Evolutionary conservation across 2,888 invertebrate species (phyloP), one percentile per base, ranked within the genome.

Genomic region (Acleris emargana): DNA sequence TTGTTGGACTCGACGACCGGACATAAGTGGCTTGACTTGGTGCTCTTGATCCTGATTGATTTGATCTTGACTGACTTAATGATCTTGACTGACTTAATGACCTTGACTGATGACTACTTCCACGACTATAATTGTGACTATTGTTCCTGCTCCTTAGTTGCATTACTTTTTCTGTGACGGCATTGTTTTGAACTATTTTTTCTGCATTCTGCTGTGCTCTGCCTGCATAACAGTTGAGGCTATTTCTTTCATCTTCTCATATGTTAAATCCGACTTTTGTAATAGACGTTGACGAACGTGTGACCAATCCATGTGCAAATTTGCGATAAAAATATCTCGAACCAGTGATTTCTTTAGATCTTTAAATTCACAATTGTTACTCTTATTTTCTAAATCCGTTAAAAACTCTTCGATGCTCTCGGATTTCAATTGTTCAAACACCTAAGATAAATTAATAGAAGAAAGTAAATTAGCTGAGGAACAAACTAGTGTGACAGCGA

Each of bases 291-390:
- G 43, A 22, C 43, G 43, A 42, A 77, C 70, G 67, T 77, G 81
- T 79, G 71, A 64, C 73, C 73, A 76, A 71, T 73, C 69, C 76
- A 74, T 77, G 58, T 69, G 62, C 72, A 71, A 68, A 76, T 50
- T 50, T 76, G 50, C 50, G 22, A 50, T 50, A 22, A 50, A 50
- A 50, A 50, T 50, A 50, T 50, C 50, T 22, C 50, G 18, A 13
- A 57, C 45, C 11, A 50, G 22, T 11, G 50, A 22, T 50, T 50
- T 20, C 22, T 22, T 50, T 13, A 50, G 50, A 13, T 50, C 22
- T 22, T 18, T 18, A 13, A 50, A 50, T 50, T 50, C 20, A 50
- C 50, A 50, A 11, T 50, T 50, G 16, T 50, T 9, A 22, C 50
- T 50, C 22, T 22, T 50, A 13, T 50, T 50, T 13, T 50, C 50